phyloP scores from a whole-genome alignment of 2,113 vertebrate species.

The Corvus cornix region DNA sequence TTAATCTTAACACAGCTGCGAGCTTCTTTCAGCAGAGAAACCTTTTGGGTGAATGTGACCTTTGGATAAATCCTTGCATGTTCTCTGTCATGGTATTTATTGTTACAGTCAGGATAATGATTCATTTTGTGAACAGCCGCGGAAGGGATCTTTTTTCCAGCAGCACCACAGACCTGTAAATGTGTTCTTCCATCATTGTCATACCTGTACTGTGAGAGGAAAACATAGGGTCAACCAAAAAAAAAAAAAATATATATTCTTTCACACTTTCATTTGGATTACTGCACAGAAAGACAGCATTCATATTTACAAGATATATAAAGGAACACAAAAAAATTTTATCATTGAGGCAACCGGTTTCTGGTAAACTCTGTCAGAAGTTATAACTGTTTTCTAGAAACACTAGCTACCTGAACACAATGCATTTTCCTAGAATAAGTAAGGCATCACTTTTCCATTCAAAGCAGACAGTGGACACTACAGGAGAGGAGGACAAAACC shows the following conservation, averaged over 20 bases:
- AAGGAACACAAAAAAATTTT: neutral
- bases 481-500: neutral
- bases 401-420: neutral
- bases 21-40: slow-evolving; percentile 8
- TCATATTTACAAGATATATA: neutral
- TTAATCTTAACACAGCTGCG: slow-evolving; percentile 37
- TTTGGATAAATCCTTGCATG: slow-evolving; percentile 7
- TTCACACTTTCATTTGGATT: neutral
- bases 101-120: neutral
- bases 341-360: neutral
- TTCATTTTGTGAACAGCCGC: neutral
- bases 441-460: neutral
- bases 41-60: neutral
- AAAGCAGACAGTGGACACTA: neutral
- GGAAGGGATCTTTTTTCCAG: neutral
- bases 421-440: neutral
- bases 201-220: neutral
- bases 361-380: neutral
- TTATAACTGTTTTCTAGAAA: neutral
- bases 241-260: neutral
- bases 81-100: neutral
- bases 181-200: neutral
- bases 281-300: neutral
- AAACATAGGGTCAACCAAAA: neutral
- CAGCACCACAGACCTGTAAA: neutral